phyloP scores from a whole-genome alignment of 2,113 vertebrate species.

The Falcunculus frontatus region DNA sequence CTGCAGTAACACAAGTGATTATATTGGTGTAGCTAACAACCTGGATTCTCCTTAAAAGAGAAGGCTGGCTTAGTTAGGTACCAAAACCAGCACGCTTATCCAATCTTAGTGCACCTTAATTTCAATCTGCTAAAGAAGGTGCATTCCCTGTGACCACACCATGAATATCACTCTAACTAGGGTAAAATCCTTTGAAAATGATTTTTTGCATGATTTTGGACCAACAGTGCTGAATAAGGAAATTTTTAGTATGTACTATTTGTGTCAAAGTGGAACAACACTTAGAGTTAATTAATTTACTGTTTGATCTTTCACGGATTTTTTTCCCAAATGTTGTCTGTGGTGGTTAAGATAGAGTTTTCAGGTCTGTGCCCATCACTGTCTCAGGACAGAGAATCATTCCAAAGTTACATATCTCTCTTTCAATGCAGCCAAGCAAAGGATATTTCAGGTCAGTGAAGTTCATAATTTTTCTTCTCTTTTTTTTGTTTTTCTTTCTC shows the following conservation, averaged over 20 bases:
- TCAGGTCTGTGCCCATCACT: background rate
- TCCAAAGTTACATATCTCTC: background rate
- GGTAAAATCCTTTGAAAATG: background rate
- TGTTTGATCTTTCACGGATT: background rate
- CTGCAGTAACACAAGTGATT: background rate
- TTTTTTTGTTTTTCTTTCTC: background rate
- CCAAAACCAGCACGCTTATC: background rate
- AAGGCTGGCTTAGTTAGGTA: background rate
- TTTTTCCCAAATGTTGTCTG: background rate
- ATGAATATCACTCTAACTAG: rapidly evolving
- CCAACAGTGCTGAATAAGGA: background rate
- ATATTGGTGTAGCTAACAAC: background rate
- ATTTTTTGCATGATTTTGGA: background rate
- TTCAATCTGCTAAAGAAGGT: background rate
- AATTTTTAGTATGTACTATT: background rate
- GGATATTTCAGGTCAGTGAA: background rate
- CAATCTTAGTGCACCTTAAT: rapidly evolving
- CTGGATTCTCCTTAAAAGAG: background rate
- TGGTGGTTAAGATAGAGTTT: background rate
- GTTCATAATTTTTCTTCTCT: background rate
- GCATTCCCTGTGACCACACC: background rate
- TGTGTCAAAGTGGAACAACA: background rate
- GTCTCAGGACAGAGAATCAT: background rate
- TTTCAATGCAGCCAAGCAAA: background rate
- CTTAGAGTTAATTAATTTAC: background rate